phyloP scores from a whole-genome alignment of 2,113 vertebrate genomes.

The Solea senegalensis region DNA sequence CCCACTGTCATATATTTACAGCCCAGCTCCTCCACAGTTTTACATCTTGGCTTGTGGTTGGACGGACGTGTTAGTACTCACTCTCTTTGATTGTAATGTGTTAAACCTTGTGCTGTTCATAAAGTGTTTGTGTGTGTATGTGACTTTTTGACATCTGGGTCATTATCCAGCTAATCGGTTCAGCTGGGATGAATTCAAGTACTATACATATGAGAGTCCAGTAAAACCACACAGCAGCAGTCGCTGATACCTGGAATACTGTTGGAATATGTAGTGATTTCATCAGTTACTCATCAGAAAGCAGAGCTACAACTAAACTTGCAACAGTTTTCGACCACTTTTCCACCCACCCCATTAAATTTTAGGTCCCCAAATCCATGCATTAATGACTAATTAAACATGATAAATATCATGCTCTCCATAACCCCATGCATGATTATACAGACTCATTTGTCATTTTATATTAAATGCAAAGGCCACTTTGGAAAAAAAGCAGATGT shows the following conservation, averaged over 20 bases:
- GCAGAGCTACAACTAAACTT: constrained; percentile 16
- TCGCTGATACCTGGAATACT: constrained; percentile 59
- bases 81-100: constrained; percentile 13
- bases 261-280: constrained; percentile 67
- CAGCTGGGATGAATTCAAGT: constrained; percentile 69
- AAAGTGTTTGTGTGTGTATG: not conserved
- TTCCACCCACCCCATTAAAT: constrained; percentile 22
- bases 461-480: not conserved
- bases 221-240: constrained; percentile 59
- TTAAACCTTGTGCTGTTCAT: constrained; percentile 19
- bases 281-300: constrained; percentile 57
- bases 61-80: constrained; percentile 22
- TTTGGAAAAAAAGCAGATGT: constrained; percentile 43
- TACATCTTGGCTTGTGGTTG: constrained; percentile 5
- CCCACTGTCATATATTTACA: constrained; percentile 12
- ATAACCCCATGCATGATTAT: constrained; percentile 51
- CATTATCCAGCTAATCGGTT: constrained; percentile 64
- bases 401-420: constrained; percentile 18
- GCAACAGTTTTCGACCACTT: constrained; percentile 41
- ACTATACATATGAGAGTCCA: constrained; percentile 53
- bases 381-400: constrained; percentile 50
- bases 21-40: constrained; percentile 13
- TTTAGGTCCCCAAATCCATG: constrained; percentile 33
- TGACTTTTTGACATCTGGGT: constrained; percentile 45
- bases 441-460: constrained; percentile 18